Evolutionary conservation across 2,113 vertebrate genomes (phyloP), one percentile per base, ranked within the genome.

Genomic region (Rhinoderma darwinii): DNA sequence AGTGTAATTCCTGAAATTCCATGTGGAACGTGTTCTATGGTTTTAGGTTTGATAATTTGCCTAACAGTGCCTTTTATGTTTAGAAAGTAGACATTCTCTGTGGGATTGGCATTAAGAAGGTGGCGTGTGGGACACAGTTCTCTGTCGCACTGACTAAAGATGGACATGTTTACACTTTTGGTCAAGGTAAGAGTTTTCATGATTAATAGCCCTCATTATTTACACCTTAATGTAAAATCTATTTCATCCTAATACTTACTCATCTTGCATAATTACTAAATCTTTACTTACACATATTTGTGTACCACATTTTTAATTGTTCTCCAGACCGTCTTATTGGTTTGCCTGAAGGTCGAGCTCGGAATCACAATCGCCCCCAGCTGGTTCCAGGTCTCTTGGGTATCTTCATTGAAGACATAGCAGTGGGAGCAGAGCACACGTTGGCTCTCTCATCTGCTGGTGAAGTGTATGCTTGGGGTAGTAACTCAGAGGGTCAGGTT

Each of bases 51-150:
- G 37, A 22, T 5, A n/a, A 14, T n/a, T n/a, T 3, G 12, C 5
- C n/a, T 44, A 63, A 63, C 14, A 11, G 30, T 82, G 8, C 1
- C n/a, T 22, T 79, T 79, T 51, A 77, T 30, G 27, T 59, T 88
- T 91, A 96, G 96, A 96, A 96, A 94, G 95, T 96, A 66, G 96
- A 96, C 91, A 92, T 95, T 84, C 95, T 96, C 54, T 96, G 96
- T 91, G 95, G 95, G 88, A 93, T 96, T 89, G 96, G 95, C 90
- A 95, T 96, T 0, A 96, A 96, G 89, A 96, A 96, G 68, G 95
- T 96, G 79, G 94, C 95, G 43, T 96, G 96, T 92, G 96, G 96
- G 89, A 96, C 96, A 54, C 96, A 96, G 12, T 96, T 96, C 90
- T 96, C 96, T 30, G 95, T 96, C 88, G 95, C 95, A 0, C 87